These are phyloP conservation scores for Sipha flava DNA, from an alignment of 1,140 invertebrate species.

Conservation along the genomic window DNA sequence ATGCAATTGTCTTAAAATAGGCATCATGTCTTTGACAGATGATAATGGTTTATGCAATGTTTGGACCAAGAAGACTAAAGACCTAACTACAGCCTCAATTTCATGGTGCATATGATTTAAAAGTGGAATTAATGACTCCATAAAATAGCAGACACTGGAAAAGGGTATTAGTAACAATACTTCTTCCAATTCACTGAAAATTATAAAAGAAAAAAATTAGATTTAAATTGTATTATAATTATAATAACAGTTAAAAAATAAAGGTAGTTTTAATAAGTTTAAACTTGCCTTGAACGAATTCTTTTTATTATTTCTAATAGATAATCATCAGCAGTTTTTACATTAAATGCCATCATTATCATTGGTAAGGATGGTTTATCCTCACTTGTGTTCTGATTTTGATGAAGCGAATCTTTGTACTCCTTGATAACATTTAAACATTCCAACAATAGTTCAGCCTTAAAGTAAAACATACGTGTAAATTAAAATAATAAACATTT, in stretches of 20 bases:
- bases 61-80: conserved; percentile 70
- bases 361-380: conserved; percentile 51
- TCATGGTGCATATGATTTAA: conserved; percentile 57
- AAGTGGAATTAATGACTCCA: conserved; percentile 60
- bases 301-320: conserved; percentile 67
- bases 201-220: not conserved
- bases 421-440: conserved; percentile 71
- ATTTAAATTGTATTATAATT: not conserved
- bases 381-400: conserved; percentile 41
- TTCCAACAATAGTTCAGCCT: conserved; percentile 84
- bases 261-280: not conserved
- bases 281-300: conserved; percentile 59
- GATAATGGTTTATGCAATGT: conserved; percentile 79
- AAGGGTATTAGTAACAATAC: conserved; percentile 78
- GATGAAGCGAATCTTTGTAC: conserved; percentile 51
- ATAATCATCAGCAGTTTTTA: conserved; percentile 64
- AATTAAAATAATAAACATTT: conserved; percentile 15
- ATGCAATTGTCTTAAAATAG: conserved; percentile 60
- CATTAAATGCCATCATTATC: conserved; percentile 70
- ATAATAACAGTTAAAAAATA: not conserved
- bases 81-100: conserved; percentile 64
- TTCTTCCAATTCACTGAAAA: conserved; percentile 74
- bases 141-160: conserved; percentile 65
- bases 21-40: conserved; percentile 56
- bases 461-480: not conserved